Percentiles rank a stretch among this genome's conserved stretches.
Conservation (phyloP, 2,888 invertebrate genomes). For the Acleris laterana region DNA sequence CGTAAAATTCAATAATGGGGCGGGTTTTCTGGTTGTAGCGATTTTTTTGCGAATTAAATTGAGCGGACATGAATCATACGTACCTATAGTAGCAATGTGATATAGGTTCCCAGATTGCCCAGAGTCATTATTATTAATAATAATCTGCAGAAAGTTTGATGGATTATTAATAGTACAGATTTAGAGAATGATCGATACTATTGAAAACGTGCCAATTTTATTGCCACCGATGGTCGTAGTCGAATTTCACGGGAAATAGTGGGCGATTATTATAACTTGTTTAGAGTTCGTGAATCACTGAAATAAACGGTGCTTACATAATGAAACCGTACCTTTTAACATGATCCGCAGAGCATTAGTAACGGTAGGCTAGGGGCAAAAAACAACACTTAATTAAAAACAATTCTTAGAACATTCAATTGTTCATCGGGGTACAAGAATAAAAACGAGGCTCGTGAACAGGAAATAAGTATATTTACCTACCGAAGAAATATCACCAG, state of each 20-base stretch:
- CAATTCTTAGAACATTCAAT: background rate
- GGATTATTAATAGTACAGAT: constrained; percentile 44
- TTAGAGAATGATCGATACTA: constrained; percentile 50
- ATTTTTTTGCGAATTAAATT: too few relatives aligned
- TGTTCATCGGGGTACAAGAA: background rate
- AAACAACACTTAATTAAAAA: constrained; percentile 1
- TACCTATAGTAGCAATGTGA: background rate
- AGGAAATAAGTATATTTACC: too few relatives aligned
- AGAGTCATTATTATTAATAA: constrained; percentile 4
- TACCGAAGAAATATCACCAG: too few relatives aligned
- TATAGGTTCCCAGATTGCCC: background rate
- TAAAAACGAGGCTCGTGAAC: too few relatives aligned
- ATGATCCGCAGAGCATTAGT: constrained; percentile 23
- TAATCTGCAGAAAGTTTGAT: constrained; percentile 16
- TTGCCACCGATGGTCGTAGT: constrained; percentile 45
- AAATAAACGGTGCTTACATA: constrained; percentile 19
- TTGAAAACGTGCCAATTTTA: constrained; percentile 60
- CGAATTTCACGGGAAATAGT: constrained; percentile 47
- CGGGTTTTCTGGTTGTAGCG: too few relatives aligned
- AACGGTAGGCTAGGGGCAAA: constrained; percentile 6
- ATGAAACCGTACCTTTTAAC: constrained; percentile 15
- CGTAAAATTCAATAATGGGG: too few relatives aligned
- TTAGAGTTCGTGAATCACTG: constrained; percentile 40
- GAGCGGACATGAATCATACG: too few relatives aligned
- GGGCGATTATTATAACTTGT: constrained; percentile 50